Percentiles rank a stretch among this genome's conserved stretches.
These are phyloP conservation scores for Lordiphosa stackelbergi DNA, from an alignment of 1,140 invertebrate genomes.

Conservation along the genomic window DNA sequence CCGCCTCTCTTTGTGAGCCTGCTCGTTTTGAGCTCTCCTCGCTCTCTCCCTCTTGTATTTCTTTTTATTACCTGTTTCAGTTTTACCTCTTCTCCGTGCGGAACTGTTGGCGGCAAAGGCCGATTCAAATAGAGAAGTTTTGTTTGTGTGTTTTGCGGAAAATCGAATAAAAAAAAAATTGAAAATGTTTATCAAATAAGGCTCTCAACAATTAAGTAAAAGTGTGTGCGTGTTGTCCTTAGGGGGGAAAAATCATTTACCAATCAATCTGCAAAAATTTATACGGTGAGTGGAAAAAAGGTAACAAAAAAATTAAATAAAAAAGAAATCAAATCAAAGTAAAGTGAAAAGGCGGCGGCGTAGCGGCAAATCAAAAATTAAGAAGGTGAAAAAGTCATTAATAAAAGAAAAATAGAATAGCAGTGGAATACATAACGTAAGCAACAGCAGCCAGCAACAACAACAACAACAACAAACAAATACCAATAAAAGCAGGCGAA, in stretches of 20 bases:
- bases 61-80: too few relatives aligned
- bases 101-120: slow-evolving; percentile 7
- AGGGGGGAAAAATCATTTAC: too few relatives aligned
- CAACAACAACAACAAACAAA: slow-evolving; percentile 26
- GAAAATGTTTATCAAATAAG: slow-evolving; percentile 63
- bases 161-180: slow-evolving; percentile 56
- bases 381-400: slow-evolving; percentile 65
- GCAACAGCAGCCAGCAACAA: slow-evolving; percentile 4
- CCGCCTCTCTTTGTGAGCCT: too few relatives aligned
- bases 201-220: slow-evolving; percentile 36
- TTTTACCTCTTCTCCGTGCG: too few relatives aligned
- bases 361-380: slow-evolving; percentile 10
- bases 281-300: slow-evolving; percentile 54
- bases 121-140: slow-evolving; percentile 25
- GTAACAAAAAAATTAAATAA: slow-evolving; percentile 7
- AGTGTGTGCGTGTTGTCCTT: slow-evolving; percentile 28
- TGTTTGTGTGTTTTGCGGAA: slow-evolving; percentile 60
- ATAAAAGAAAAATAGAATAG: slow-evolving; percentile 57
- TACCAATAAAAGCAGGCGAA: slow-evolving; percentile 48
- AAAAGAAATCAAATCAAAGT: slow-evolving; percentile 14
- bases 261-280: slow-evolving; percentile 10
- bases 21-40: too few relatives aligned
- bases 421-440: slow-evolving; percentile 25
- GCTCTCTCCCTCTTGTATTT: too few relatives aligned
- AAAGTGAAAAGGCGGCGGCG: slow-evolving; percentile 22